Evolutionary conservation across 37 sponge, comb jelly and placozoan species (phyloP).

Genomic region (Beroe ovata): DNA sequence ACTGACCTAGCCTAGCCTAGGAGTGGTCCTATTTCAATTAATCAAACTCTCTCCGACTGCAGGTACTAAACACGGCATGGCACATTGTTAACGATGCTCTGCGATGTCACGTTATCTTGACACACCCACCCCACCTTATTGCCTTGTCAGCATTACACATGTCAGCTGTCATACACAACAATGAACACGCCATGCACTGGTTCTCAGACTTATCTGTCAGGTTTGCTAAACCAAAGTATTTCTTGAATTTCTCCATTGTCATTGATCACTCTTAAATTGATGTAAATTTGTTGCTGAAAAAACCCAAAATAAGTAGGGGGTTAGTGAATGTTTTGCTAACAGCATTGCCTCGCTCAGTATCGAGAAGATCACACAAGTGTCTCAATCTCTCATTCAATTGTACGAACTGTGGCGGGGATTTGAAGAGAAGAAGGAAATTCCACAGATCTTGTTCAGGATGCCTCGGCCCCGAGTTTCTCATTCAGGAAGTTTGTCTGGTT

Average conservation of each 20-base stretch:
- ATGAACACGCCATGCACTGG: constrained; percentile 73
- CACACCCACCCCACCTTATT: constrained; percentile 91
- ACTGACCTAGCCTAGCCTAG: too few species aligned
- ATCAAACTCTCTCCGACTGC: background rate
- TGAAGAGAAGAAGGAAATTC: constrained; percentile 91
- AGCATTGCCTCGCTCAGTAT: too few species aligned
- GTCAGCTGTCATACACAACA: constrained; percentile 90
- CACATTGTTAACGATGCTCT: constrained; percentile 71
- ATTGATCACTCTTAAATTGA: too few species aligned
- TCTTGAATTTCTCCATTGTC: too few species aligned
- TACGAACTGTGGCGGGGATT: constrained; percentile 93
- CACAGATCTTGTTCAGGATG: constrained; percentile 55
- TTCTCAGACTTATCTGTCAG: constrained; percentile 40
- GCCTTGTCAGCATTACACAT: constrained; percentile 94
- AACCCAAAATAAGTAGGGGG: too few species aligned
- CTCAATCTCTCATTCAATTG: constrained; percentile 81
- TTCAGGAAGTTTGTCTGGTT: constrained; percentile 36
- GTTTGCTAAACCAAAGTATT: too few species aligned
- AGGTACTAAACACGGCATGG: constrained; percentile 63
- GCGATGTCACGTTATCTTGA: constrained; percentile 81
- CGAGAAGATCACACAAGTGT: constrained; percentile 79
- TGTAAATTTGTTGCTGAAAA: too few species aligned
- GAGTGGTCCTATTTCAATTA: too few species aligned
- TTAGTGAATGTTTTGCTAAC: too few species aligned
- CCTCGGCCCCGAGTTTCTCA: constrained; percentile 56